phyloP scores from a whole-genome alignment of 2,888 invertebrate genomes.

The Pyralis farinalis region DNA sequence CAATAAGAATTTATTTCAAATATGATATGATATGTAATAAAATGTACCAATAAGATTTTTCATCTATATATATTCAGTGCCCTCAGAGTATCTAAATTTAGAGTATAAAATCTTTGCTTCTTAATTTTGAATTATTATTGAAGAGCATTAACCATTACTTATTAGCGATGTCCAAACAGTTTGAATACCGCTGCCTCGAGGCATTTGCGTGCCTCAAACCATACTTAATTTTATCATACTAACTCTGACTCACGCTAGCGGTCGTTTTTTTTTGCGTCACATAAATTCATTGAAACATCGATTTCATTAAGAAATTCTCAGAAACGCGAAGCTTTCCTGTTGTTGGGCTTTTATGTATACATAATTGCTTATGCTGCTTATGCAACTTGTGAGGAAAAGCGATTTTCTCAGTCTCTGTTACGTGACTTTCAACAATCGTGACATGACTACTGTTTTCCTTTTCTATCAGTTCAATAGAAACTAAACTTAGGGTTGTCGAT shows the following conservation, averaged over 20 bases:
- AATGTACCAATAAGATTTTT: too few relatives aligned
- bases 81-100: too few relatives aligned
- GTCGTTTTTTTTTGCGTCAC: conserved; percentile 29
- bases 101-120: too few relatives aligned
- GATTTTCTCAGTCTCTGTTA: conserved; percentile 36
- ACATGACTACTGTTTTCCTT: conserved; percentile 23
- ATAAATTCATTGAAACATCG: conserved; percentile 35
- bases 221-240: conserved; percentile 26
- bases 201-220: conserved; percentile 7
- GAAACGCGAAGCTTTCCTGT: conserved; percentile 44
- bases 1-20: too few relatives aligned
- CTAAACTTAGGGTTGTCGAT: conserved; percentile 1
- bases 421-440: conserved; percentile 25
- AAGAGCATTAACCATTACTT: too few relatives aligned
- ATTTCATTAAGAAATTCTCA: conserved; percentile 40
- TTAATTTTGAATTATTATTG: too few relatives aligned
- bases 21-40: too few relatives aligned
- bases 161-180: too few relatives aligned
- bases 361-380: conserved; percentile 44
- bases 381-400: conserved; percentile 38
- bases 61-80: too few relatives aligned
- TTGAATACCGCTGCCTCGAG: neutral
- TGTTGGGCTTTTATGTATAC: conserved; percentile 30
- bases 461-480: conserved; percentile 15
- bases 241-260: conserved; percentile 42